These are phyloP conservation scores for Koerneria pararmatus DNA, from an alignment of 2,888 invertebrate genomes.

Conservation along the genomic window DNA sequence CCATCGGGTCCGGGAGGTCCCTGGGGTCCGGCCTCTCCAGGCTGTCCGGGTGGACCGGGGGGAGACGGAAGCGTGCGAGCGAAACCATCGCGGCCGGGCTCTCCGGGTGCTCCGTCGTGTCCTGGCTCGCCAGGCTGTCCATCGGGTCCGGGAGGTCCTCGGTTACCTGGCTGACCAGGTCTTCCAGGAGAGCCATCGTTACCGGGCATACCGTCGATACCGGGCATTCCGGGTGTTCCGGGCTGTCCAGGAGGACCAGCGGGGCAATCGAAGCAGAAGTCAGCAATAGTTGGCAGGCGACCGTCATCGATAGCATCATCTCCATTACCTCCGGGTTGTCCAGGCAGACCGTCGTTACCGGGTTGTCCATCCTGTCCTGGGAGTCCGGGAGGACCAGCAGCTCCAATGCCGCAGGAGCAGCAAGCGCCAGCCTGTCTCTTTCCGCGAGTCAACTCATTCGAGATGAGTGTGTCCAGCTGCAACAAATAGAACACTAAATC, in stretches of 20 bases:
- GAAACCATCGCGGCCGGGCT: conserved; percentile 21
- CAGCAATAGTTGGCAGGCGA: conserved; percentile 12
- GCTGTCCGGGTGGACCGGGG: conserved; percentile 20
- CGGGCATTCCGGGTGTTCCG: conserved; percentile 18
- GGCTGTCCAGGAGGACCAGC: conserved; percentile 18
- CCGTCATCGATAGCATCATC: conserved; percentile 18
- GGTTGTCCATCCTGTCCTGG: conserved; percentile 23
- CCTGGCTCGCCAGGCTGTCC: conserved; percentile 25
- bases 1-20: conserved; percentile 26
- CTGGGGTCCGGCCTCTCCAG: conserved; percentile 23
- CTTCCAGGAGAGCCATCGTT: conserved; percentile 17
- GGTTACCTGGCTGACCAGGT: conserved; percentile 19
- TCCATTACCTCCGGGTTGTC: conserved; percentile 22
- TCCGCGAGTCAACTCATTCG: conserved; percentile 21
- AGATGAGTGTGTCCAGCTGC: conserved; percentile 23
- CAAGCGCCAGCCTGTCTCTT: conserved; percentile 24
- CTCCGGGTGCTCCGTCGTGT: conserved; percentile 23
- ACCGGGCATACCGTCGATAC: conserved; percentile 22
- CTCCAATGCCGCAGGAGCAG: conserved; percentile 23
- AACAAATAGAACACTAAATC: background rate
- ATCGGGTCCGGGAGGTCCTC: conserved; percentile 19
- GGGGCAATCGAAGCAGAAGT: conserved; percentile 26
- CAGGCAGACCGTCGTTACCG: conserved; percentile 24
- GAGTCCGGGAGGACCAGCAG: conserved; percentile 20
- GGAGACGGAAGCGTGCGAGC: conserved; percentile 21